A percentile compares a stretch with the other conserved stretches of the same genome.
These are phyloP conservation scores for Panonychus citri DNA, from an alignment of 1,140 invertebrate species.

Conservation along the genomic window DNA sequence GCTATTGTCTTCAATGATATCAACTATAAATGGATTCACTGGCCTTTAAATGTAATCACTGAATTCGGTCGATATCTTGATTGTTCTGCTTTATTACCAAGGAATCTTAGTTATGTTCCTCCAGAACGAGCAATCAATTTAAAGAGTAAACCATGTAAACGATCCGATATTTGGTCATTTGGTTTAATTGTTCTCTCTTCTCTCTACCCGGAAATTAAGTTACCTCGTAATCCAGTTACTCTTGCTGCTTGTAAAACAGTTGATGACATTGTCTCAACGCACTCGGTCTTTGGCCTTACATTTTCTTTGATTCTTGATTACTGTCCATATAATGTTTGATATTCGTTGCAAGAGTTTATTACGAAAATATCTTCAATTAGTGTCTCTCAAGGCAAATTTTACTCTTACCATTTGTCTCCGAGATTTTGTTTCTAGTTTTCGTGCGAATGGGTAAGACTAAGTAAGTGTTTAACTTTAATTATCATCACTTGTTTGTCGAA, in stretches of 20 bases:
- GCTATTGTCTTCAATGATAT: neutral
- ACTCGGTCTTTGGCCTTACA: too few species aligned
- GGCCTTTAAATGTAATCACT: constrained; percentile 9
- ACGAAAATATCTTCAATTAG: too few species aligned
- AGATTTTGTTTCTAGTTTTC: too few species aligned
- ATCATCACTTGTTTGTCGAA: too few species aligned
- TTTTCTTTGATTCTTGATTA: too few species aligned
- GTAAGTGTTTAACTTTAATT: too few species aligned
- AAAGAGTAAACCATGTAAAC: constrained; percentile 22
- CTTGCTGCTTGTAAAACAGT: neutral
- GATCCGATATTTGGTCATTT: constrained; percentile 72
- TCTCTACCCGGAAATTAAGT: constrained; percentile 23
- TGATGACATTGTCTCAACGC: too few species aligned
- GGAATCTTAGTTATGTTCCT: constrained; percentile 4
- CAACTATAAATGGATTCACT: constrained; percentile 8
- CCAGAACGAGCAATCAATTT: constrained; percentile 3
- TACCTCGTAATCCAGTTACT: constrained; percentile 8
- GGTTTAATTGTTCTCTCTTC: constrained; percentile 64
- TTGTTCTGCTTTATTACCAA: constrained; percentile 1
- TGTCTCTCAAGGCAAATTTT: too few species aligned
- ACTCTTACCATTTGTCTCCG: too few species aligned
- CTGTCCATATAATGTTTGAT: too few species aligned
- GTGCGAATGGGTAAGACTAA: too few species aligned
- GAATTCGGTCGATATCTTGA: constrained; percentile 5
- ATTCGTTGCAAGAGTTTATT: too few species aligned